A percentile compares a stretch with the other conserved stretches of the same genome.
Conservation (phyloP, 1,140 invertebrate species). For the Chionoecetes opilio region DNA sequence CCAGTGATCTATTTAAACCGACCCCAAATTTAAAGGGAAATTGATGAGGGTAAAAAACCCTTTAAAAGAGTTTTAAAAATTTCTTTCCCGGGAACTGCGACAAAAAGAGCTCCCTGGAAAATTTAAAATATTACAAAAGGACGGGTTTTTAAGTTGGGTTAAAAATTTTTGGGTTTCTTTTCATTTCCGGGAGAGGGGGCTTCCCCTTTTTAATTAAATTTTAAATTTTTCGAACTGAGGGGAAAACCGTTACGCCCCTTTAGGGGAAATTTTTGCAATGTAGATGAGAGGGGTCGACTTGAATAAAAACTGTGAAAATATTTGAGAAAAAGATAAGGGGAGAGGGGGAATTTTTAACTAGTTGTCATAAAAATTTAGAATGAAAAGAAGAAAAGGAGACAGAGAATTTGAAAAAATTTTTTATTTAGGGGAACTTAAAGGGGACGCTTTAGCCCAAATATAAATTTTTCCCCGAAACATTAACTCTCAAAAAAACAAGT, state of each 20-base stretch:
- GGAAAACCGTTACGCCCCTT: neutral
- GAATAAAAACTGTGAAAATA: too few species aligned
- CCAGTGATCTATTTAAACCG: too few species aligned
- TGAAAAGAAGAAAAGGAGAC: neutral
- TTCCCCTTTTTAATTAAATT: neutral
- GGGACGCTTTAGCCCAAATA: too few species aligned
- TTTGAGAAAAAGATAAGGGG: neutral
- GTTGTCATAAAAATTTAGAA: neutral
- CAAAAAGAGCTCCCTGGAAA: neutral
- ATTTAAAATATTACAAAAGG: neutral
- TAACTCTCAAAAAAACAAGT: too few species aligned
- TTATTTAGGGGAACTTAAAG: too few species aligned
- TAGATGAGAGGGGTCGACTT: neutral
- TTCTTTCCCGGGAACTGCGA: too few species aligned
- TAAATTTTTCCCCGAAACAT: neutral
- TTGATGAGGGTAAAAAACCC: too few species aligned
- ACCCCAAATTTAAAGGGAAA: too few species aligned
- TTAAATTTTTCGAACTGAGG: neutral
- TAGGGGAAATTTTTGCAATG: conserved; percentile 9
- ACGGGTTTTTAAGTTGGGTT: neutral
- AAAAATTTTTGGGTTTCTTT: neutral
- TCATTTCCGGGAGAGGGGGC: neutral
- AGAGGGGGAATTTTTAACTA: neutral
- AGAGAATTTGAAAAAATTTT: too few species aligned
- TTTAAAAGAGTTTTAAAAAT: too few species aligned